Conservation (phyloP, 2,888 invertebrate species). For the Pyrochroa serraticornis region DNA sequence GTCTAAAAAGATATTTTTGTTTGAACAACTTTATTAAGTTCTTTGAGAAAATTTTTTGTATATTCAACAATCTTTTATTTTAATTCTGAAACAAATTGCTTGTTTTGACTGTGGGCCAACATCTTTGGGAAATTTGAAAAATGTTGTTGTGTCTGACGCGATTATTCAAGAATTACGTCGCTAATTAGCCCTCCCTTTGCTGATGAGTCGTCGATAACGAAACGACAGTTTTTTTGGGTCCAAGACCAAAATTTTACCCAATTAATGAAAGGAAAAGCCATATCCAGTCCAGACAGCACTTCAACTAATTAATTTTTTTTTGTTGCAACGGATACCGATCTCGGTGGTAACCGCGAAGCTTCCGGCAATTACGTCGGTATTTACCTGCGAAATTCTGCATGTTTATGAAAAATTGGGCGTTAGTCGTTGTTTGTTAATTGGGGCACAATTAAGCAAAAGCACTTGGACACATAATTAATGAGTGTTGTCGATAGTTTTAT, state of each 20-base stretch:
- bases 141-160: background rate
- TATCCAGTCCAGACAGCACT: constrained; percentile 5
- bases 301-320: constrained; percentile 16
- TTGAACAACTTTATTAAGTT: background rate
- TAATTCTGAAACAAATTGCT: constrained; percentile 20
- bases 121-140: constrained; percentile 5
- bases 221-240: too few relatives aligned
- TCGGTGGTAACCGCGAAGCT: constrained; percentile 6
- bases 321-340: constrained; percentile 13
- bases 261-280: constrained; percentile 4
- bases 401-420: too few relatives aligned
- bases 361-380: constrained; percentile 14
- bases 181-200: too few relatives aligned
- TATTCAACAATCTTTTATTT: background rate
- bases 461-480: too few relatives aligned
- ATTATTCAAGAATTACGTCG: too few relatives aligned
- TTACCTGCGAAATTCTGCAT: too few relatives aligned
- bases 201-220: too few relatives aligned
- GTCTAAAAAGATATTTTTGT: background rate
- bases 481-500: constrained; percentile 5
- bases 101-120: constrained; percentile 21
- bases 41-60: background rate
- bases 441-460: too few relatives aligned
- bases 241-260: too few relatives aligned
- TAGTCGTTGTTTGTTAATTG: too few relatives aligned